Evolutionary conservation across 2,888 invertebrate genomes (phyloP), one percentile per base, ranked within the genome.

Genomic region (Exocentrus adspersus): DNA sequence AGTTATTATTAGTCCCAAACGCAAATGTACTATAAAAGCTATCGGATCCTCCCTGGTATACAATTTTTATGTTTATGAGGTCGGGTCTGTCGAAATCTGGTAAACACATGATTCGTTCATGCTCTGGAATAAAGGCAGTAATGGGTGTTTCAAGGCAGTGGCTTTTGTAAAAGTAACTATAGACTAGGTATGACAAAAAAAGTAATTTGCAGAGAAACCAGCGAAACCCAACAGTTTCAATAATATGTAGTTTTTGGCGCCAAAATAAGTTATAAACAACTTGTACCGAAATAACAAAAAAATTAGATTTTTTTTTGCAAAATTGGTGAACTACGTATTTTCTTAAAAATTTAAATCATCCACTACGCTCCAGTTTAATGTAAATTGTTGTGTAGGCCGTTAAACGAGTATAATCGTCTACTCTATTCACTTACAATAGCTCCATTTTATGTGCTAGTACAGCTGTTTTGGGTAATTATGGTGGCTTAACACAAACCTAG

Each of bases 371-470:
- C 37, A 37, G 37, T 37, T 37, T 37, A 37, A 37, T 37, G 12
- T 37, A 37, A 37, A 37, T n/a, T 9, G n/a, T 37, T n/a, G 37
- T 37, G 37, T 37, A 37, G 37, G 37, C 37, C 10, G 37, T 37
- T 37, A 37, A 37, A 37, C 37, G 37, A 14, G 37, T 37, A 37
- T 37, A 37, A 37, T 37, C 37, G 37, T 37, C n/a, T 37, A n/a
- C 37, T 37, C 10, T 37, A 37, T 12, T 37, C 37, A 37, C 37
- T 37, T n/a, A 37, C 37, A 37, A 37, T 37, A 37, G 37, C 12
- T n/a, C 12, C 50, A 50, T 50, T 50, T 50, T 50, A 50, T 28
- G 30, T 28, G 50, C 30, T 50, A 50, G 50, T 50, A 28, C 50
- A 50, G 30, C 50, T 50, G 50, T 50, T 50, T 16, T 14, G 17